These are phyloP conservation scores for Tamandua tetradactyla DNA, from an alignment of 2,797 vertebrate genomes.

Conservation along the genomic window DNA sequence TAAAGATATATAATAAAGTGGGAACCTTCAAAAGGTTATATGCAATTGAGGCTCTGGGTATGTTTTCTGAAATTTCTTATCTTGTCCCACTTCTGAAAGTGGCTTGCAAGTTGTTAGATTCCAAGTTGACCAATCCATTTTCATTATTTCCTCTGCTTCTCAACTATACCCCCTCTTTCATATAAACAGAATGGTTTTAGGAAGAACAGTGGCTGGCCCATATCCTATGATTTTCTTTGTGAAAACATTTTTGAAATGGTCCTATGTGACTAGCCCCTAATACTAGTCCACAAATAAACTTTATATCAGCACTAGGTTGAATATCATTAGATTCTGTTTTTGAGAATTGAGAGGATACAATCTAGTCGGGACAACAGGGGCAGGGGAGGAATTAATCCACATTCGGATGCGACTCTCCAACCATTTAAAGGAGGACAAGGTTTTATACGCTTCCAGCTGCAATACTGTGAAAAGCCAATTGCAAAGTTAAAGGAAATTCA, in stretches of 20 bases:
- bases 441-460: neutral
- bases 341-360: neutral
- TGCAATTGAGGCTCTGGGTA: neutral
- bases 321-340: neutral
- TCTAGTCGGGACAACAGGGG: neutral
- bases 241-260: constrained; percentile 13
- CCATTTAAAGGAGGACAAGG: neutral
- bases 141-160: neutral
- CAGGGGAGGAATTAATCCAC: neutral
- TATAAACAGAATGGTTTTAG: neutral
- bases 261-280: neutral
- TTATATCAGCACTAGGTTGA: neutral
- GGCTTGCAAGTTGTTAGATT: neutral
- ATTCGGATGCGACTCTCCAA: neutral
- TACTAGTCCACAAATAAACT: neutral
- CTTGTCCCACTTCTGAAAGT: neutral
- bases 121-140: neutral
- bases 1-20: neutral
- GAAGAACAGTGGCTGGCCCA: neutral
- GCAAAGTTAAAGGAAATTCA: constrained; percentile 6
- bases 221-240: neutral
- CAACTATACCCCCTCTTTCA: neutral
- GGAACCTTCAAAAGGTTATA: neutral
- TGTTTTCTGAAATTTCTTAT: neutral
- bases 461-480: neutral